Base-by-base conservation (phyloP, 2,888 invertebrate species). In the Onchidella celtica region DNA sequence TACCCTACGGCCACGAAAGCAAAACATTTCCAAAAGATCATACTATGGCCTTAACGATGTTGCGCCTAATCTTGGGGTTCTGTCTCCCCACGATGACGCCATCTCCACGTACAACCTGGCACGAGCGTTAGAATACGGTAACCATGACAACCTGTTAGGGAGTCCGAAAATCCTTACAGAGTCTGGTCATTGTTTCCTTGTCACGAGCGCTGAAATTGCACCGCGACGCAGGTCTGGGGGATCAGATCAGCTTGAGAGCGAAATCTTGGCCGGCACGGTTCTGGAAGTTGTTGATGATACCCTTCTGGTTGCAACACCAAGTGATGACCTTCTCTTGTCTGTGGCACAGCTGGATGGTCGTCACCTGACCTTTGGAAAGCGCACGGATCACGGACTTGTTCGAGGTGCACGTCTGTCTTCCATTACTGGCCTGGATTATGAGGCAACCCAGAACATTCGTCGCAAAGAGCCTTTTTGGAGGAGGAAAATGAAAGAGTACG, bases 401-500 rank as follows among this genome's bases (percentile, higher is more conserved):
- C 55, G 3, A 17, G 72, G 72, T 17, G 27, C 36, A 38, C 24
- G 24, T 24, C 69, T 69, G 3, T 17, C 17, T 17, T 36, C 38
- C 27, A 3, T 40, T 32, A 14, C 3, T n/a, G 40, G 24, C 9
- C 4, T 34, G 3, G 40, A 40, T 21, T 11, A 14, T 69, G 57
- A 57, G 3, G 11, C 32, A 2, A n/a, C 40, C 4, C 14, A 47
- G 14, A 2, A 55, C 4, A 77, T 87, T 11, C 83, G 84, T 32
- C 86, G 86, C 65, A 86, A 84, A 63, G 89, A 89, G 79, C 9
- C 73, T 3, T 87, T 87, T 70, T 89, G 89, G 89, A 84, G 84
- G 78, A 68, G 65, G 24, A 83, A 81, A 63, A 65, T 88, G 77
- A 38, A 72, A 11, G n/a, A 29, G 2, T 89, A 88, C 79, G 87